Percentiles rank a stretch among this genome's conserved stretches.
Conservation (phyloP, 2,797 vertebrate genomes). For the Xenentodon cancila region DNA sequence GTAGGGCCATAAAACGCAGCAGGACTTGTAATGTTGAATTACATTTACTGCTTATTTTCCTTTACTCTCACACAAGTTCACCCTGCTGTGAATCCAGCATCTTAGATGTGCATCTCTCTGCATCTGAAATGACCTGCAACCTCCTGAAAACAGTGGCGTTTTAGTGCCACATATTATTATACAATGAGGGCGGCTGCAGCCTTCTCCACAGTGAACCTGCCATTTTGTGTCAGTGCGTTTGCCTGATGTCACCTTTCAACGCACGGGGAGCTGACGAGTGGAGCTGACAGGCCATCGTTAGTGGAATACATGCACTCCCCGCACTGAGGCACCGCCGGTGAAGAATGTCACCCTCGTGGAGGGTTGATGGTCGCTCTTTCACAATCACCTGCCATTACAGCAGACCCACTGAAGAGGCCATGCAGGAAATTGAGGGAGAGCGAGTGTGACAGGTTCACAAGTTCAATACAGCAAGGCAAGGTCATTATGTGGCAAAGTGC, state of each 20-base stretch:
- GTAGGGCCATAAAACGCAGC: no score
- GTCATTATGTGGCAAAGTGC: constrained; percentile 43
- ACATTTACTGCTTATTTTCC: no score
- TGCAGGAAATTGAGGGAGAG: constrained; percentile 58
- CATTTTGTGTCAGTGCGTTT: constrained; percentile 43
- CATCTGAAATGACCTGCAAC: constrained; percentile 43
- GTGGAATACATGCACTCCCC: constrained; percentile 36
- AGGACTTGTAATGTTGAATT: no score
- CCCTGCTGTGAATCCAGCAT: no score
- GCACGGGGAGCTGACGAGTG: constrained; percentile 15
- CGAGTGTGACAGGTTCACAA: constrained; percentile 60
- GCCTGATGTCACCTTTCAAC: constrained; percentile 53
- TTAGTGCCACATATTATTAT: constrained; percentile 10
- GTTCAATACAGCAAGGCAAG: constrained; percentile 55
- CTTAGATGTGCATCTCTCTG: no score
- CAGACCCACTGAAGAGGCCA: constrained; percentile 44
- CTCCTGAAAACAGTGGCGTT: constrained; percentile 11
- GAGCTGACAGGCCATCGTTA: constrained; percentile 69
- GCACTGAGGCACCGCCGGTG: constrained; percentile 41
- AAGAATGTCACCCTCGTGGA: constrained; percentile 58
- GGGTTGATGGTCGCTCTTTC: constrained; percentile 52
- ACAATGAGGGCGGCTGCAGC: constrained; percentile 14
- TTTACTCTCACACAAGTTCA: no score
- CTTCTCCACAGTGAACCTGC: constrained; percentile 16
- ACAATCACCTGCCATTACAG: constrained; percentile 68